A percentile compares a stretch with the other conserved stretches of the same genome.
Conservation (phyloP, 2,888 invertebrate genomes). For the Zele albiditarsus region DNA sequence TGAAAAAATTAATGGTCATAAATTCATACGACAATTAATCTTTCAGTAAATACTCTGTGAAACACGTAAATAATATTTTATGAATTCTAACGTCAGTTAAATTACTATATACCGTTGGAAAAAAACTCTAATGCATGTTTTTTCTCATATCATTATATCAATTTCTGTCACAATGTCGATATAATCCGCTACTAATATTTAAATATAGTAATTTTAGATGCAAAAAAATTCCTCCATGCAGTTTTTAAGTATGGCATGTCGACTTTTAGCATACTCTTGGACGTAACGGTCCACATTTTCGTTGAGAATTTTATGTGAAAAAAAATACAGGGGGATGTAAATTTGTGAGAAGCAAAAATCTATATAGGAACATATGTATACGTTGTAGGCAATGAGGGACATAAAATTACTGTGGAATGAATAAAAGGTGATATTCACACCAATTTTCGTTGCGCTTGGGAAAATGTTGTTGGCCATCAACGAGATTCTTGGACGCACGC, state of each 20-base stretch:
- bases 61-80: too few species aligned
- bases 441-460: constrained; percentile 28
- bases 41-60: too few species aligned
- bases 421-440: constrained; percentile 20
- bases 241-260: not conserved
- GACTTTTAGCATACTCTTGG: not conserved
- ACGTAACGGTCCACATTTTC: not conserved
- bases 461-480: constrained; percentile 51
- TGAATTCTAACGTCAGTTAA: too few species aligned
- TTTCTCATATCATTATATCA: too few species aligned
- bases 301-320: not conserved
- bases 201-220: not conserved
- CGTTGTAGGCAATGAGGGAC: not conserved
- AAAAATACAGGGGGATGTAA: not conserved
- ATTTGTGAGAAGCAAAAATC: not conserved
- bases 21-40: not conserved
- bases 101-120: too few species aligned
- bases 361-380: not conserved
- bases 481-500: constrained; percentile 24
- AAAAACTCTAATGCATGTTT: too few species aligned
- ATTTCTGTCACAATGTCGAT: too few species aligned
- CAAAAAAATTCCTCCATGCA: not conserved
- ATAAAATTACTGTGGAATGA: not conserved
- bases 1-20: too few species aligned
- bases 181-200: too few species aligned